Conservation (phyloP, 2,797 vertebrate genomes). For the Lagorchestes hirsutus region DNA sequence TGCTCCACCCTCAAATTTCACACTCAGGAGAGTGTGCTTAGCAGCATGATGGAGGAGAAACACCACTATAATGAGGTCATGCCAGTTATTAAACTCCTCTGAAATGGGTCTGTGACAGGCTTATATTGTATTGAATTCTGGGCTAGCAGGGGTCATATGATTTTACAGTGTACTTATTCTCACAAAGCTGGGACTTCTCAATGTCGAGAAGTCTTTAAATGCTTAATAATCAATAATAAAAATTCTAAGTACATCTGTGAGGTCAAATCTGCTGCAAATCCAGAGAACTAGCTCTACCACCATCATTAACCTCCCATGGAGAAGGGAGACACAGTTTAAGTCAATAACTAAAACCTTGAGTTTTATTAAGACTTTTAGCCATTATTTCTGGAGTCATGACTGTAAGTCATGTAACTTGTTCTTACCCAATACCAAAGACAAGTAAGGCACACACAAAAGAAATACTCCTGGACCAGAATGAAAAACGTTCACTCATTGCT, state of each 20-base stretch:
- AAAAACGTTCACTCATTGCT: constrained; percentile 79
- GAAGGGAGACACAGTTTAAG: constrained; percentile 81
- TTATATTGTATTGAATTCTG: neutral
- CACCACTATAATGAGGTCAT: constrained; percentile 14
- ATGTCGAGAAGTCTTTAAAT: neutral
- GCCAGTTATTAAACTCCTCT: constrained; percentile 35
- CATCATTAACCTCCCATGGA: constrained; percentile 37
- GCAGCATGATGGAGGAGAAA: neutral
- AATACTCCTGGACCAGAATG: constrained; percentile 79
- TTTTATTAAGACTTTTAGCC: constrained; percentile 80
- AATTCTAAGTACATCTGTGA: constrained; percentile 4
- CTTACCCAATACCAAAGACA: constrained; percentile 39
- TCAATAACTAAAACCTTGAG: constrained; percentile 82
- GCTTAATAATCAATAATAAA: constrained; percentile 2
- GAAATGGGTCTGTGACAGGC: constrained; percentile 36
- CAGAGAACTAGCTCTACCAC: constrained; percentile 32
- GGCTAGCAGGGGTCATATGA: neutral
- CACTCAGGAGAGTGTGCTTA: neutral
- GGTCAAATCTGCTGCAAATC: constrained; percentile 25
- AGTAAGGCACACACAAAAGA: constrained; percentile 60
- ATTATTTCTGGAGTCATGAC: constrained; percentile 61
- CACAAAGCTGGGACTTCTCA: constrained; percentile 24
- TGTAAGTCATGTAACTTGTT: constrained; percentile 59
- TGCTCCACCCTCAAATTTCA: constrained; percentile 34
- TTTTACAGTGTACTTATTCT: constrained; percentile 23